Evolutionary conservation across 2,113 vertebrate species (phyloP).

Genomic region (Melanotaenia duboulayi): DNA sequence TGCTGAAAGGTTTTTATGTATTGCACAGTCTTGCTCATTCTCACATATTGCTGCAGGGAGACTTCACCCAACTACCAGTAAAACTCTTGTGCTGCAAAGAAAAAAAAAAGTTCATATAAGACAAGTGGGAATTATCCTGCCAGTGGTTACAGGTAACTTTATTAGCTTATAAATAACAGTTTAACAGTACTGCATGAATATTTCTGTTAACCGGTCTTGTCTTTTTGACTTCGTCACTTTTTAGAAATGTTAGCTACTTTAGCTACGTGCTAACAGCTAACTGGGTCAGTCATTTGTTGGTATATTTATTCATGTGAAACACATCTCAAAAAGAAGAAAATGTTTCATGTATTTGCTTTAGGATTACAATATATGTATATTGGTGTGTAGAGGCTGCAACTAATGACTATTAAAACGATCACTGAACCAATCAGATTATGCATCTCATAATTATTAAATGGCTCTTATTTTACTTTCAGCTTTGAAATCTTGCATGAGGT

Average conservation of each 20-base stretch:
- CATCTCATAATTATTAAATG: too few relatives aligned
- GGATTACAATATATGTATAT: too few relatives aligned
- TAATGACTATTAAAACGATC: too few relatives aligned
- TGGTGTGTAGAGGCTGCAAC: too few relatives aligned
- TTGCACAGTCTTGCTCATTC: neutral
- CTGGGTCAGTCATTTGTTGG: neutral
- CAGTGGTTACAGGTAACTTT: too few relatives aligned
- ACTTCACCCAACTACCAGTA: neutral
- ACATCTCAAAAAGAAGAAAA: too few relatives aligned
- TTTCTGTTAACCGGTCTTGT: neutral
- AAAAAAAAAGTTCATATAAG: neutral
- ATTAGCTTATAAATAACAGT: neutral
- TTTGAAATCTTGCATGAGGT: too few relatives aligned
- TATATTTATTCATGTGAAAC: too few relatives aligned
- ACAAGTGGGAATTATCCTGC: neutral
- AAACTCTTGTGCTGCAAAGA: too few relatives aligned
- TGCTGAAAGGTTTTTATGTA: neutral
- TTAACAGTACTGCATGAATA: neutral
- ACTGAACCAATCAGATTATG: too few relatives aligned
- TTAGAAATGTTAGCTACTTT: neutral
- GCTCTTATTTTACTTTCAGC: too few relatives aligned
- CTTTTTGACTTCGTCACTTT: rapidly evolving
- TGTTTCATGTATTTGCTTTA: too few relatives aligned
- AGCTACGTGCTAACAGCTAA: neutral
- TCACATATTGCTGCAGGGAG: neutral